Percentiles rank a stretch among this genome's conserved stretches.
Evolutionary conservation across 2,888 invertebrate species (phyloP).

Genomic region (Phalangium opilio): DNA sequence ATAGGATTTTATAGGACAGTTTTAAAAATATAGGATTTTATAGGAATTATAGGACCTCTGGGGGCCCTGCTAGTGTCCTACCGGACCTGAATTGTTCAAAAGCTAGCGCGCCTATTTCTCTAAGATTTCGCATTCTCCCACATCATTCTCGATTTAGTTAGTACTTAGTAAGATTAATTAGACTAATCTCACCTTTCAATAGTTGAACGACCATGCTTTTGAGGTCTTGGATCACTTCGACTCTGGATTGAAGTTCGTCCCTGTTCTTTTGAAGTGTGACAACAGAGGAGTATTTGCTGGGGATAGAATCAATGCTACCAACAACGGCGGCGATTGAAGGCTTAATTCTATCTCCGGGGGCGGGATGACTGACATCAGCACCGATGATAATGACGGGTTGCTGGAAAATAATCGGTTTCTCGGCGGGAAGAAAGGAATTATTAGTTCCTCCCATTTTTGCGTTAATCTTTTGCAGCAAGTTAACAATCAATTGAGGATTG

Average conservation of each 20-base stretch:
- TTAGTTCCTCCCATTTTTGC: conserved; percentile 31
- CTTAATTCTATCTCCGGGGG: conserved; percentile 48
- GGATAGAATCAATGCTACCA: conserved; percentile 48
- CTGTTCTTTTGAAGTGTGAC: conserved; percentile 54
- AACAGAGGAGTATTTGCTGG: conserved; percentile 38
- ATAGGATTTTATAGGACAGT: too few relatives aligned
- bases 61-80: too few relatives aligned
- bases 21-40: conserved; percentile 26
- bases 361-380: conserved; percentile 84
- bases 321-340: conserved; percentile 51
- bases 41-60: too few relatives aligned
- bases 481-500: conserved; percentile 19
- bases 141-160: too few relatives aligned
- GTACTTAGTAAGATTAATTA: too few relatives aligned
- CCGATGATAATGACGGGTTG: conserved; percentile 52
- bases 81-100: too few relatives aligned
- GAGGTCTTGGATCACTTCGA: conserved; percentile 60
- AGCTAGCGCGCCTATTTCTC: too few relatives aligned
- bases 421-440: conserved; percentile 6
- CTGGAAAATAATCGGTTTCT: conserved; percentile 26
- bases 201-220: conserved; percentile 50
- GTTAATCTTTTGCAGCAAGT: conserved; percentile 27
- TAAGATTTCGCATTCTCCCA: too few relatives aligned
- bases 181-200: conserved; percentile 35
- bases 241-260: conserved; percentile 28